These are phyloP conservation scores for Acleris literana DNA, from an alignment of 2,888 invertebrate genomes.

Conservation along the genomic window DNA sequence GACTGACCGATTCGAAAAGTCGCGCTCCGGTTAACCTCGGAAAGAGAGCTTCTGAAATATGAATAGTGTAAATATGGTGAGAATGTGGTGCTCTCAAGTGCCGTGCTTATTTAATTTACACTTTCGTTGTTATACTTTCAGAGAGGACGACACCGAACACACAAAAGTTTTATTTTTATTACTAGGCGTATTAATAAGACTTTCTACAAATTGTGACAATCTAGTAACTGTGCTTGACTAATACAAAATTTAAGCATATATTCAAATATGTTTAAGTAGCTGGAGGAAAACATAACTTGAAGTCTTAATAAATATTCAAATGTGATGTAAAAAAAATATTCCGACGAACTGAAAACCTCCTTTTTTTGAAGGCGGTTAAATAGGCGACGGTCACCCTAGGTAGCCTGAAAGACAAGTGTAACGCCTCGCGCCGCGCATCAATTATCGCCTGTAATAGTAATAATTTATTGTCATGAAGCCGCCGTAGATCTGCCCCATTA, in stretches of 20 bases:
- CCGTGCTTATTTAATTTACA: conserved; percentile 75
- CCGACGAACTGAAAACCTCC: no score
- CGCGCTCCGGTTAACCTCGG: conserved; percentile 66
- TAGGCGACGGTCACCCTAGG: conserved; percentile 22
- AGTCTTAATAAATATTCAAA: no score
- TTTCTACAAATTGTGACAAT: no score
- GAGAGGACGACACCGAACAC: no score
- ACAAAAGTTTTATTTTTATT: no score
- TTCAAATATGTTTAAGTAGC: no score
- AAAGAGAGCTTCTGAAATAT: conserved; percentile 68
- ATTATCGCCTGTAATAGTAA: conserved; percentile 43
- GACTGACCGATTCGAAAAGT: conserved; percentile 62
- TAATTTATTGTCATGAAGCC: conserved; percentile 41
- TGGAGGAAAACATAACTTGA: no score
- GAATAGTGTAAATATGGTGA: conserved; percentile 70
- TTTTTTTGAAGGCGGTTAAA: background rate
- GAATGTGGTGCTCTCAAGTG: conserved; percentile 56
- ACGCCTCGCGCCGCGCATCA: conserved; percentile 26
- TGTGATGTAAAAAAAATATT: no score
- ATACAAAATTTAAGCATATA: no score
- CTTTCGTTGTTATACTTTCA: background rate
- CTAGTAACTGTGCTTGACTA: no score
- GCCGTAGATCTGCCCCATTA: conserved; percentile 9
- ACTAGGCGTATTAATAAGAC: no score
- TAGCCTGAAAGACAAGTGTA: conserved; percentile 12